A percentile compares a stretch with the other conserved stretches of the same genome.
These are phyloP conservation scores for Cryptoleucopteryx plumbea DNA, from an alignment of 2,113 vertebrate genomes.

Conservation along the genomic window DNA sequence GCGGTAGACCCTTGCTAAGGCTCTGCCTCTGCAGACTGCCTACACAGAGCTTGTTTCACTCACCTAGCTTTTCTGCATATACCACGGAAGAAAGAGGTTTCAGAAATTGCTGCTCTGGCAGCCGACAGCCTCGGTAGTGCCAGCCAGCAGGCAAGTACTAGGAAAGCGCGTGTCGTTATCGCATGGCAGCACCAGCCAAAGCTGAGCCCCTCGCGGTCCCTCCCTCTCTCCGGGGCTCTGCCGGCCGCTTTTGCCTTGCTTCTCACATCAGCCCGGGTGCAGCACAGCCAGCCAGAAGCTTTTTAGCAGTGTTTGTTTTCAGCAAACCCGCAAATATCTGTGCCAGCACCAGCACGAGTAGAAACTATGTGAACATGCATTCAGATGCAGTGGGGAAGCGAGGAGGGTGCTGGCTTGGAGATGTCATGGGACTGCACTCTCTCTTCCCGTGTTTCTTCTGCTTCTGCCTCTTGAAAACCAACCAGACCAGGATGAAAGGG, in stretches of 20 bases:
- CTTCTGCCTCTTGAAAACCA: not conserved
- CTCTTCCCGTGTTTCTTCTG: not conserved
- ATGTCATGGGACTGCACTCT: not conserved
- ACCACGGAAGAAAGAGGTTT: not conserved
- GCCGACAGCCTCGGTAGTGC: not conserved
- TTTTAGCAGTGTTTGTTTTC: not conserved
- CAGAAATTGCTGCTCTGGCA: not conserved
- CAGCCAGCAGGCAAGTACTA: too few relatives aligned
- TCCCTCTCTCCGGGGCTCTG: not conserved
- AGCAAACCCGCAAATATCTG: not conserved
- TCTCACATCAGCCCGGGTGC: not conserved
- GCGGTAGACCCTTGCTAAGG: not conserved
- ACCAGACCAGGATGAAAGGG: not conserved
- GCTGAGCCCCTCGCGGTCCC: not conserved
- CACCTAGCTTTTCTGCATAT: not conserved
- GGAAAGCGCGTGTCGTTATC: fast-evolving
- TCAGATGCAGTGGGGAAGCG: not conserved
- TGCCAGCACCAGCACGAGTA: fast-evolving
- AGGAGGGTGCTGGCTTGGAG: not conserved
- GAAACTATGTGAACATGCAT: too few relatives aligned
- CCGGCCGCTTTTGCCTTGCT: not conserved
- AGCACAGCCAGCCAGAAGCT: not conserved
- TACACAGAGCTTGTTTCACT: not conserved
- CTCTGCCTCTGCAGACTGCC: not conserved
- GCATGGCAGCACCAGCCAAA: fast-evolving